Base-by-base conservation (phyloP, 2,888 invertebrate species). In the Chloroclystis v-ata region DNA sequence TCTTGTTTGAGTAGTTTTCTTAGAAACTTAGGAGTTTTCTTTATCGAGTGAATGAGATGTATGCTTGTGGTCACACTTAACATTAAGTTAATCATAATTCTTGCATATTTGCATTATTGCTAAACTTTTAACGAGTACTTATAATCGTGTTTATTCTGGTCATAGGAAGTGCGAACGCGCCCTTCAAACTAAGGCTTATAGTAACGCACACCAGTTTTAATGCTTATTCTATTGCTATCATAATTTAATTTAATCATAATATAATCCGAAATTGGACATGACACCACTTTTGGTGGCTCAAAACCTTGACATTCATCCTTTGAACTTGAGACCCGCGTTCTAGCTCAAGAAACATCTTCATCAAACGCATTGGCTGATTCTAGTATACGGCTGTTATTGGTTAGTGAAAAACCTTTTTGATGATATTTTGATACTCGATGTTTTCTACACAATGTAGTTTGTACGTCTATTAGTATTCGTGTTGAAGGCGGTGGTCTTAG, bases 381-480 rank as follows among this genome's bases (percentile, higher is more conserved):
- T 81, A 77, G 87, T 86, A 87, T 87, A 87, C 87, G 87, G 83
- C 87, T 86, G 85, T 82, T 69, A 82, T 83, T 78, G 87, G 87
- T 87, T 87, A 87, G 87, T 87, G 87, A 87, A 69, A 73, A 70
- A 77, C 77, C 72, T 72, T 81, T 83, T 85, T 83, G 81, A 82
- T 83, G 83, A 86, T 86, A 86, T 87, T 87, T 87, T 87, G 86
- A 87, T 87, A 87, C 76, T 86, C 81, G 82, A 84, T 77, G 78
- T 87, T 86, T 87, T 87, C 82, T 86, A 87, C 81, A 85, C 73
- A 77, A 74, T 61, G 80, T 81, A 78, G 83, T 80, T 75, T 77
- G 75, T 76, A 79, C 37, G 46, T 72, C 69, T 79, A 78, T 81
- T 77, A 75, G 78, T 79, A 72, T 71, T 75, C 33, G 38, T 74